A percentile compares a stretch with the other conserved stretches of the same genome.
phyloP scores from a whole-genome alignment of 2,113 vertebrate genomes.

The Tautogolabrus adspersus region DNA sequence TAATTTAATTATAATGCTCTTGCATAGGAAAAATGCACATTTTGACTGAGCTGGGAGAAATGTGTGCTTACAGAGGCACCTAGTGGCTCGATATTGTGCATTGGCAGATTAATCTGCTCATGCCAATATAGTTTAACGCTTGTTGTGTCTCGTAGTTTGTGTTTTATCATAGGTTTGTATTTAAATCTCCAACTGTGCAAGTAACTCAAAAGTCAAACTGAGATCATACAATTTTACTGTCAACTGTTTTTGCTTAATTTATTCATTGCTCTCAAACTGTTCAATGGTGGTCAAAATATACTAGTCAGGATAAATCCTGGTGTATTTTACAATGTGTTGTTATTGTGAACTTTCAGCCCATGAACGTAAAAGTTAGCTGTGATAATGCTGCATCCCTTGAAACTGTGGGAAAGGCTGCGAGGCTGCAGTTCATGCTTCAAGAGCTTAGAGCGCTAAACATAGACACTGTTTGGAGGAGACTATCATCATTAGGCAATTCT shows the following conservation, averaged over 20 bases:
- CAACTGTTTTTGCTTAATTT: neutral
- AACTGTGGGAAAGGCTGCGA: conserved; percentile 8
- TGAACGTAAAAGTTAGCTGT: conserved; percentile 1
- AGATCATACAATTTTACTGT: neutral
- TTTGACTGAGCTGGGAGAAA: too few relatives aligned
- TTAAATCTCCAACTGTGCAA: too few relatives aligned
- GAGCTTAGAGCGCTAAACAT: conserved; percentile 27
- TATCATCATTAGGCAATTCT: conserved; percentile 29
- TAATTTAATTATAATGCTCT: too few relatives aligned
- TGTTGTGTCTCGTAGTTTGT: too few relatives aligned
- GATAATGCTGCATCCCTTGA: conserved; percentile 1
- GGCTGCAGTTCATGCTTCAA: conserved; percentile 8
- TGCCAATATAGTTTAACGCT: too few relatives aligned
- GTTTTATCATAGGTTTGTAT: too few relatives aligned
- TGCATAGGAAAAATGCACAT: too few relatives aligned
- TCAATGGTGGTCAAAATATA: neutral
- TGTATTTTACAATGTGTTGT: neutral
- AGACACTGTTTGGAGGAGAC: conserved; percentile 31
- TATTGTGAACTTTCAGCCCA: neutral
- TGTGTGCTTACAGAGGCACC: too few relatives aligned
- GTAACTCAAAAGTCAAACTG: too few relatives aligned
- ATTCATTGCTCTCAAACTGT: neutral
- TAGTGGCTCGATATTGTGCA: too few relatives aligned
- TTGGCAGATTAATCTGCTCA: too few relatives aligned
- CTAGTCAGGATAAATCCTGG: neutral